Base-by-base conservation (phyloP, 2,888 invertebrate genomes). In the Lepetodrilus schrolli region DNA sequence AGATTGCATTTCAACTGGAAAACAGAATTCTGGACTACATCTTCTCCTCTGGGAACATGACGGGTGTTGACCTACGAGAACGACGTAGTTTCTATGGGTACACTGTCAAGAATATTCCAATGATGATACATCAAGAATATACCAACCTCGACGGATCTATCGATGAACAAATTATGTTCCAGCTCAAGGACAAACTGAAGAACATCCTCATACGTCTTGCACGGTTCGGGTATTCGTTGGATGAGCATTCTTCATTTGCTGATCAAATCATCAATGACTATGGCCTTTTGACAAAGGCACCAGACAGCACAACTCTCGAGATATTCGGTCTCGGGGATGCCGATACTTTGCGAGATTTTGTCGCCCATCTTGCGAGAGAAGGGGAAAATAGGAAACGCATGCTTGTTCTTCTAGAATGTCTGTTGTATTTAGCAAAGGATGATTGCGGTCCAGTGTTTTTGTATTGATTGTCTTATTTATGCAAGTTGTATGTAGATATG, bases 1-100 rank as follows among this genome's bases (percentile, higher is more conserved):
- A 89, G 75, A 78, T 89, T 48, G 87, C 87, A 2, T 88, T 88
- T 68, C 88, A 89, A 74, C 76, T 89, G 47, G 88, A 89, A 71
- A 75, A 87, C 43, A 81, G 88, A 7, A 87, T 88, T 48, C 80
- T 89, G 65, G 84, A 86, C 71, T 84, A 83, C 70, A 82, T 88
- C 8, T 87, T 88, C 78, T 73, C 43, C 49, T n/a, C n/a, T n/a
- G 17, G 37, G 68, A 70, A 69, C 8, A 13, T 26, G 48, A 37
- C 36, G 4, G 66, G 66, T n/a, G 58, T 8, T 10, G 17, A 17
- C 13, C 47, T 37, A 73, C 73, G 74, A 38, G 37, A 34, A 20
- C 72, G 72, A 36, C 68, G 66, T 26, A 76, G 87, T 65, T 87
- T 84, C 80, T 87, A 88, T 75, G 87, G 87, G 10, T 88, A 83